Conservation (phyloP, 1,140 invertebrate genomes). For the Spodoptera litura region DNA sequence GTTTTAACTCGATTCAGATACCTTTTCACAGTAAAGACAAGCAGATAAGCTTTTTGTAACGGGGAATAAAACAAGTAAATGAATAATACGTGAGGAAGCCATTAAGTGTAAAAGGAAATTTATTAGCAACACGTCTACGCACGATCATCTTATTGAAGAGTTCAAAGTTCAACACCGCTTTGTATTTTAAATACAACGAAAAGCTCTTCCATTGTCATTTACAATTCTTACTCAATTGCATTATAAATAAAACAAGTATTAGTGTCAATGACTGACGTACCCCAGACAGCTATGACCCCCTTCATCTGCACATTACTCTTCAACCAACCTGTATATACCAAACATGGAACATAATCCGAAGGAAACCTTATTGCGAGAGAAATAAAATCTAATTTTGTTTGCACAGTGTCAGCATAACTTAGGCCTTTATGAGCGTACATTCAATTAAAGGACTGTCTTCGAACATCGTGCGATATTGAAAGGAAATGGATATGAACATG, state of each 20-base stretch:
- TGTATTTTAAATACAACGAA: slow-evolving; percentile 28
- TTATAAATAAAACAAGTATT: slow-evolving; percentile 41
- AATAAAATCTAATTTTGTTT: slow-evolving; percentile 57
- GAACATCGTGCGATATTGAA: slow-evolving; percentile 69
- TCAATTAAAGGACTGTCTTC: slow-evolving; percentile 75
- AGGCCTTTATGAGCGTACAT: slow-evolving; percentile 67
- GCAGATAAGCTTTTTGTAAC: no score
- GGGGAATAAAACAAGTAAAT: no score
- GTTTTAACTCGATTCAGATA: background rate
- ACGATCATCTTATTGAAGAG: background rate
- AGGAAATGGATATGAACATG: slow-evolving; percentile 63
- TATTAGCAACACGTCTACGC: slow-evolving; percentile 7
- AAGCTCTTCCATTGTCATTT: slow-evolving; percentile 29
- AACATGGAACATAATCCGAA: slow-evolving; percentile 3
- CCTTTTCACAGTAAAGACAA: background rate
- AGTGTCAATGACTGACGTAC: slow-evolving; percentile 51
- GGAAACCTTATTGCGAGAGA: slow-evolving; percentile 14
- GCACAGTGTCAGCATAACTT: slow-evolving; percentile 61
- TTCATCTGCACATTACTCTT: slow-evolving; percentile 49
- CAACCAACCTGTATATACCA: slow-evolving; percentile 7
- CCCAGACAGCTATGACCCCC: slow-evolving; percentile 49
- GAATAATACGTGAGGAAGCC: slow-evolving; percentile 1
- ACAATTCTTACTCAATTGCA: slow-evolving; percentile 31
- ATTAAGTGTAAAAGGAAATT: slow-evolving; percentile 2
- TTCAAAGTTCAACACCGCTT: slow-evolving; percentile 14